Conservation (phyloP, 92 coral and sea anemone genomes). For the Scolanthus callimorphus region DNA sequence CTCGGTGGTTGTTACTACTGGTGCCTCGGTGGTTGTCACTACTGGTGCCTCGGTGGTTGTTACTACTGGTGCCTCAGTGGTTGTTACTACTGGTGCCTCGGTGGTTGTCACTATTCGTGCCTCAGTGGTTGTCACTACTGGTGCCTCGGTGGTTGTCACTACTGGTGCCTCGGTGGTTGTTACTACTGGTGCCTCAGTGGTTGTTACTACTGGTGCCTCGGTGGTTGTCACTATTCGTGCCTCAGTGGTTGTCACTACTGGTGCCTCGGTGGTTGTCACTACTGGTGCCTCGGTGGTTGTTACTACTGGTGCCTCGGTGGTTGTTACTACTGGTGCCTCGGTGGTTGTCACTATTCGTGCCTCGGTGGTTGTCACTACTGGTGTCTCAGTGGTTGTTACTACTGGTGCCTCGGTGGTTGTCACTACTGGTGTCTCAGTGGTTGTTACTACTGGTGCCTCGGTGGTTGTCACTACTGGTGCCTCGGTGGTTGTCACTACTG, state of each 20-base stretch:
- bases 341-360: too few relatives aligned
- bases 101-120: background rate
- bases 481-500: background rate
- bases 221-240: background rate
- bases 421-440: background rate
- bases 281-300: constrained; percentile 1
- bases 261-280: background rate
- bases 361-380: background rate
- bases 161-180: constrained; percentile 8
- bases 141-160: background rate
- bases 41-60: background rate
- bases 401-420: background rate
- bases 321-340: background rate
- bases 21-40: background rate
- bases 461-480: background rate
- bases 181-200: constrained; percentile 3
- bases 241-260: too few relatives aligned
- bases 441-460: background rate
- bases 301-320: background rate
- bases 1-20: background rate
- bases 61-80: constrained; percentile 1
- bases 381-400: background rate
- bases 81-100: background rate
- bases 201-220: background rate
- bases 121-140: too few relatives aligned